Base-by-base conservation (phyloP, 2,113 vertebrate species). In the Microtus pennsylvanicus region DNA sequence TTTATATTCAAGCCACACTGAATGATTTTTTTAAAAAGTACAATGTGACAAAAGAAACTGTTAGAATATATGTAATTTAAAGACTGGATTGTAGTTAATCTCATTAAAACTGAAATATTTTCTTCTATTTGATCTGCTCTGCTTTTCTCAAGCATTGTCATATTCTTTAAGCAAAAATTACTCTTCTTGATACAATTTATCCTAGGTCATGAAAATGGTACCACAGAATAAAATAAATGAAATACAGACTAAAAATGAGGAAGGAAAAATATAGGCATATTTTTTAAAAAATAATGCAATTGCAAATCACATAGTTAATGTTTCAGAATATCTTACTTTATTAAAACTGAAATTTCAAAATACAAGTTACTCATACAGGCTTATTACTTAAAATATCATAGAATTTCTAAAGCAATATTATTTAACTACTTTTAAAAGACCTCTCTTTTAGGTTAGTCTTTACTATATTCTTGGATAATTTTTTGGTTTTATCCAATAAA, bases 341-440 rank as follows among this genome's bases (percentile, higher is more conserved):
- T 61, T 52, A 69, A 96, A 93, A 16, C 17, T 4, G 11, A 63
- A 87, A 70, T 63, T 92, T 42, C 67, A 76, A 90, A 90, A 81
- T 16, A 61, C 5, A 93, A 87, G 6, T 45, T 63, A 90, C 67
- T 81, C 81, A 93, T 35, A 33, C 0, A 50, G 2, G 28, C 26
- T 86, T 72, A 47, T 17, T 22, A 86, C 61, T 82, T 90, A 80
- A 76, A 38, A 67, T 35, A 69, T 16, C 69, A 76, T 12, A 77
- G 14, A 70, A 67, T 67, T 67, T 35, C 12, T 22, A 67, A 86
- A 35, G 30, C 24, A 30, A 42, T 42, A 63, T 19, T 63, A 7
- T 63, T 63, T 61, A 83, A 63, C 7, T 30, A 17, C 0, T 63
- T 83, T 42, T 63, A 63, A 63, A 83, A 63, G 55, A 63, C 13